Conservation (phyloP, 2,888 invertebrate genomes). For the Azorinus chamasolen region DNA sequence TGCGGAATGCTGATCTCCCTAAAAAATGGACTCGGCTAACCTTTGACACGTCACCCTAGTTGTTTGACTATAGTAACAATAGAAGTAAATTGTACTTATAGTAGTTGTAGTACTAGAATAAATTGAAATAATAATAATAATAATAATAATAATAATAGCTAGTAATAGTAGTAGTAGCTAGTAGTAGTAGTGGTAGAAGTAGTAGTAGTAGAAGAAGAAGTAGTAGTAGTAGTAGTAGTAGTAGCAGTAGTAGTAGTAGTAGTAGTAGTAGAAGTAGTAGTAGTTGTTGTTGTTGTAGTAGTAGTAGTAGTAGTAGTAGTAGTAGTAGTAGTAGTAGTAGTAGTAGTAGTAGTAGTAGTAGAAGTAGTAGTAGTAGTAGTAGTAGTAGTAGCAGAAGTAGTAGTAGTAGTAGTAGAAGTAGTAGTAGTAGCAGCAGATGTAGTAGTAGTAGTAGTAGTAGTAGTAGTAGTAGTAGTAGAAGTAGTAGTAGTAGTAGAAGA, state of each 20-base stretch:
- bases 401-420: no score
- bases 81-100: no score
- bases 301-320: conserved; percentile 1
- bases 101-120: not conserved
- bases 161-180: conserved; percentile 1
- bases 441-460: no score
- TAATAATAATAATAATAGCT: not conserved
- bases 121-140: not conserved
- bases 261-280: conserved; percentile 1
- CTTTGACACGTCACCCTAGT: no score
- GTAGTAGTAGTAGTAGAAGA: no score
- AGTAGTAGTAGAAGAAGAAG: not conserved
- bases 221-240: conserved; percentile 1
- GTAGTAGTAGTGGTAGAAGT: conserved; percentile 1
- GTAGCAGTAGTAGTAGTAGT: conserved; percentile 1
- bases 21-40: no score
- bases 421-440: no score
- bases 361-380: no score
- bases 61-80: no score
- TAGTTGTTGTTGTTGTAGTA: not conserved
- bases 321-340: conserved; percentile 1
- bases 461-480: no score
- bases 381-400: no score
- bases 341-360: conserved; percentile 3
- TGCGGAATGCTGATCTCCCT: no score